A percentile compares a stretch with the other conserved stretches of the same genome.
Conservation (phyloP, 2,797 vertebrate species). For the Otus scops region DNA sequence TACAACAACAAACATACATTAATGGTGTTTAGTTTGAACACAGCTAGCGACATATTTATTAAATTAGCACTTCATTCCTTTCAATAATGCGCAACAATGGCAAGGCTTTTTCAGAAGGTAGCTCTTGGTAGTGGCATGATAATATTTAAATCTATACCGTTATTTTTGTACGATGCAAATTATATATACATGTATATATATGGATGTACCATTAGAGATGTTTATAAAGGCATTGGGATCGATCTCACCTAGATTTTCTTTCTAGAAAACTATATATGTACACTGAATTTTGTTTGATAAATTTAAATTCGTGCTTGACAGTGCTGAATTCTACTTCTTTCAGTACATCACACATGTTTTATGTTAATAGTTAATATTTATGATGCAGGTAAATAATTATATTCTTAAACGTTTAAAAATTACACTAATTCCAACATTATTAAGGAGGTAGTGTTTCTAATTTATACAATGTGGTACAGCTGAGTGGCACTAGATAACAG, state of each 20-base stretch:
- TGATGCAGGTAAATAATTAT: conserved; percentile 64
- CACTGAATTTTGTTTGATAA: background rate
- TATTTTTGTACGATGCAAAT: background rate
- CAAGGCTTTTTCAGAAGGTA: conserved; percentile 13
- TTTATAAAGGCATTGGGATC: background rate
- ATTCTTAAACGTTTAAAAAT: conserved; percentile 65
- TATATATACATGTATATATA: background rate
- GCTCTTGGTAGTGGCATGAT: background rate
- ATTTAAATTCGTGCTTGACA: background rate
- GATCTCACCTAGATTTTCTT: background rate
- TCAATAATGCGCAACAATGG: conserved; percentile 22
- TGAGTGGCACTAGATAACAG: conserved; percentile 49
- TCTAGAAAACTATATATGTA: background rate
- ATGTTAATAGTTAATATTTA: conserved; percentile 64
- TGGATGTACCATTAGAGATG: background rate
- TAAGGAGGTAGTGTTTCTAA: conserved; percentile 61
- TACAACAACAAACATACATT: conserved; percentile 42
- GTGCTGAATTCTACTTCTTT: background rate
- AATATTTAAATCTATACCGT: background rate
- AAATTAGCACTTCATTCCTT: conserved; percentile 74
- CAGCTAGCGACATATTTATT: conserved; percentile 61
- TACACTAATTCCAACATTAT: conserved; percentile 55
- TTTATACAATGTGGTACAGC: conserved; percentile 26
- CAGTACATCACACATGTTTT: background rate
- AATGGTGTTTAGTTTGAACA: conserved; percentile 54